Conservation (phyloP, 1,140 invertebrate genomes). For the Ridgeia piscesae region DNA sequence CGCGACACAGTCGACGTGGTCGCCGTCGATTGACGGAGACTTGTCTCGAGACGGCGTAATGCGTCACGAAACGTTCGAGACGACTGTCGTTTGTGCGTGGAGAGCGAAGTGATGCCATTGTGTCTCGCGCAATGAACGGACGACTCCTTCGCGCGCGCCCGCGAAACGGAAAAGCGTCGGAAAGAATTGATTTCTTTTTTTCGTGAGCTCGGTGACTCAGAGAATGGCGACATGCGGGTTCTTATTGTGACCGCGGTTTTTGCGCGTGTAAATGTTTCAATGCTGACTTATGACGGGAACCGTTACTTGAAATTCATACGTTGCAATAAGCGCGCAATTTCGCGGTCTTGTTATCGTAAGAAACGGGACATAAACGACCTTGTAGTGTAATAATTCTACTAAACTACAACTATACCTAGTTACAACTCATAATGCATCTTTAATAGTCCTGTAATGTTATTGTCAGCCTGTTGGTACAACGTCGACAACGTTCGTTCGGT, state of each 20-base stretch:
- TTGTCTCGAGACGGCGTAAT: neutral
- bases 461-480: neutral
- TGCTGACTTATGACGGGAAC: neutral
- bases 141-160: neutral
- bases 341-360: neutral
- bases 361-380: neutral
- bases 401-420: neutral
- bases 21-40: neutral
- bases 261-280: neutral
- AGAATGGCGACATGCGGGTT: neutral
- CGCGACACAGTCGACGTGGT: neutral
- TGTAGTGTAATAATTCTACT: neutral
- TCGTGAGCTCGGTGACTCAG: neutral
- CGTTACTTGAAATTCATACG: neutral
- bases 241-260: neutral
- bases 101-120: neutral
- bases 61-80: neutral
- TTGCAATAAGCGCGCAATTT: neutral
- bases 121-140: neutral
- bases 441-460: neutral
- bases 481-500: neutral
- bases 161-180: neutral
- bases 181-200: neutral
- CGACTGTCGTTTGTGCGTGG: neutral
- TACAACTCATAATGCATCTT: neutral